Conservation (phyloP, 64 coral and sea anemone genomes). For the Acropora yongei region DNA sequence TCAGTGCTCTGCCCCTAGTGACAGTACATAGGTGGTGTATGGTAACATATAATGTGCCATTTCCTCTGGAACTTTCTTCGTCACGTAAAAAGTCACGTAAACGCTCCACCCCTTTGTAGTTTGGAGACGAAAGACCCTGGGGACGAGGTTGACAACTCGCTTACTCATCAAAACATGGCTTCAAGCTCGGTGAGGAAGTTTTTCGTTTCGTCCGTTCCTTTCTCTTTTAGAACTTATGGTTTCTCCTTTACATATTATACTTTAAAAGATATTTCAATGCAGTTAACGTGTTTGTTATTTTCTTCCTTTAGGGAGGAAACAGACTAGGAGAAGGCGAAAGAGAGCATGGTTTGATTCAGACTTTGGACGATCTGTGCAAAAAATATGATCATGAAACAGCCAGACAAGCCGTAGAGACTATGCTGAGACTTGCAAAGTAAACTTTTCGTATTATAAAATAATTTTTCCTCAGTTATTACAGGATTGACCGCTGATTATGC, state of each 20-base stretch:
- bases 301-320: slow-evolving; percentile 39
- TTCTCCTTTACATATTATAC: not conserved
- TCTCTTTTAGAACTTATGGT: not conserved
- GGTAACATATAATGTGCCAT: too few relatives aligned
- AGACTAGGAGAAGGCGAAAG: slow-evolving; percentile 71
- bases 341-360: slow-evolving; percentile 50
- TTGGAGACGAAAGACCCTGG: too few relatives aligned
- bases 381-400: slow-evolving; percentile 67
- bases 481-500: too few relatives aligned
- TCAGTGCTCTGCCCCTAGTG: not conserved
- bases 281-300: not conserved
- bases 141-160: too few relatives aligned
- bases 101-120: not conserved
- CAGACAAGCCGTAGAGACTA: slow-evolving; percentile 70
- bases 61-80: not conserved
- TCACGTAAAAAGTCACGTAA: not conserved
- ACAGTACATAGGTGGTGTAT: not conserved
- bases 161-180: slow-evolving; percentile 70
- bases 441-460: not conserved
- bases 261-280: not conserved
- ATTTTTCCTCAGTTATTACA: not conserved
- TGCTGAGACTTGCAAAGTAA: slow-evolving; percentile 80
- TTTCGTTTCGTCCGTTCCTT: not conserved
- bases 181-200: slow-evolving; percentile 33
- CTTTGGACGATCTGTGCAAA: slow-evolving; percentile 49